Base-by-base conservation (phyloP, 2,113 vertebrate genomes). In the Brachirus orientalis region DNA sequence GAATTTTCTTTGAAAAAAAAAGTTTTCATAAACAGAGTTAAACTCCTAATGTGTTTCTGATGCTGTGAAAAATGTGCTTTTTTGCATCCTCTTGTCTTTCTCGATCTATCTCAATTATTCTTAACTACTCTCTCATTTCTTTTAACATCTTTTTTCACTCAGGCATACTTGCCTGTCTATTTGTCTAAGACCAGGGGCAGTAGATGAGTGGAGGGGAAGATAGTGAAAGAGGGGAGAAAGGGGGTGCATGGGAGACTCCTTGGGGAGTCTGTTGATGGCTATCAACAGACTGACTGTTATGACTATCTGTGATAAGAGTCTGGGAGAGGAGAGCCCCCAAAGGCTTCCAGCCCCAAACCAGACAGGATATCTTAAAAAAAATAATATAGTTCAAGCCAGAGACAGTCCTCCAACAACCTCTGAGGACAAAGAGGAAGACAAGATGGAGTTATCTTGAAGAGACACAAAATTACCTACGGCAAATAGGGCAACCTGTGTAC, bases 221-320 rank as follows among this genome's bases (percentile, higher is more conserved):
- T 72, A 79, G 78, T 66, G 57, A 67, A 79, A 64, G 52, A 55
- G 54, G 62, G 67, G 28, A 33, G 18, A 70, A 73, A 45, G 33
- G 52, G 77, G 56, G 45, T 53, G 69, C 55, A 78, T 43, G 63
- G 60, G 64, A n/a, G n/a, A 69, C 69, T 91, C 92, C 89, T 86
- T 6, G 41, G 91, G 87, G 92, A 93, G 86, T 87, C 85, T 86
- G 51, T 81, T 70, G 88, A 91, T 93, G 86, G 78, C 91, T 92
- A 91, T 92, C 89, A 87, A 86, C 88, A 83, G 84, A 61, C 85
- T 75, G 79, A 81, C 82, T 93, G 90, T 93, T 93, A 91, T 94
- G 90, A 87, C 92, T 92, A 88, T 89, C 86, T 75, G 75, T 83
- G 86, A 92, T 92, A 92, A 89, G 90, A 86, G 86, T 80, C 86